Evolutionary conservation across 2,888 invertebrate genomes (phyloP).

Genomic region (Hydroisotoma schaefferi): DNA sequence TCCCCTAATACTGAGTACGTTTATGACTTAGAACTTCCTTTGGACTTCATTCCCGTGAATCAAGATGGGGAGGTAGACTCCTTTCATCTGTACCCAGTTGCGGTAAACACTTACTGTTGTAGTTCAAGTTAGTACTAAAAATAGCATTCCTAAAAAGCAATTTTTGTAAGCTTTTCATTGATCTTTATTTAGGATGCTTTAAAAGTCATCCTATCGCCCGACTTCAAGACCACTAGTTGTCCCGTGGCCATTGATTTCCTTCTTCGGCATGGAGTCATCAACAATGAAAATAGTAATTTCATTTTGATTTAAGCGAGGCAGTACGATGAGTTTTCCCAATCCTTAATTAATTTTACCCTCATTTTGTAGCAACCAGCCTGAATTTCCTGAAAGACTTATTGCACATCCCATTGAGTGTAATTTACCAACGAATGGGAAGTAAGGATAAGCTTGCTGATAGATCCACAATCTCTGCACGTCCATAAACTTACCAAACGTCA

Average conservation of each 20-base stretch:
- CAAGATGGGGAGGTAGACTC: conserved; percentile 91
- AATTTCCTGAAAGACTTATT: conserved; percentile 79
- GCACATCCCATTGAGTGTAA: conserved; percentile 69
- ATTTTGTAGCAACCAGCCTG: conserved; percentile 71
- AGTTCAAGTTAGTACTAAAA: not conserved
- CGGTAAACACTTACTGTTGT: conserved; percentile 55
- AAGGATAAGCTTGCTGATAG: not conserved
- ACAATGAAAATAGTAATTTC: conserved; percentile 76
- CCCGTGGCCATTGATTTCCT: conserved; percentile 88
- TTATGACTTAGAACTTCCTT: conserved; percentile 84
- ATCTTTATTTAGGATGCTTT: conserved; percentile 53
- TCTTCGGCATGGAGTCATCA: conserved; percentile 83
- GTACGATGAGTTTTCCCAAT: not conserved
- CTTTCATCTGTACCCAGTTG: conserved; percentile 79
- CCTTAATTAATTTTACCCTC: conserved; percentile 1
- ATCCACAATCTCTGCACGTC: not conserved
- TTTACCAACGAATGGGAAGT: conserved; percentile 17
- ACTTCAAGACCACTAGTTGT: conserved; percentile 91
- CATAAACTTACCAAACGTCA: not conserved
- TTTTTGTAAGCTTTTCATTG: not conserved
- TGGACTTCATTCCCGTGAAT: conserved; percentile 85
- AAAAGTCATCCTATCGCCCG: conserved; percentile 72
- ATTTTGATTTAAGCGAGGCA: not conserved
- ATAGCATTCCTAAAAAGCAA: too few relatives aligned
- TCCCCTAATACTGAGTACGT: conserved; percentile 94